A percentile compares a stretch with the other conserved stretches of the same genome.
Evolutionary conservation across 2,888 invertebrate genomes (phyloP).

Genomic region (Aphodius sticticus): DNA sequence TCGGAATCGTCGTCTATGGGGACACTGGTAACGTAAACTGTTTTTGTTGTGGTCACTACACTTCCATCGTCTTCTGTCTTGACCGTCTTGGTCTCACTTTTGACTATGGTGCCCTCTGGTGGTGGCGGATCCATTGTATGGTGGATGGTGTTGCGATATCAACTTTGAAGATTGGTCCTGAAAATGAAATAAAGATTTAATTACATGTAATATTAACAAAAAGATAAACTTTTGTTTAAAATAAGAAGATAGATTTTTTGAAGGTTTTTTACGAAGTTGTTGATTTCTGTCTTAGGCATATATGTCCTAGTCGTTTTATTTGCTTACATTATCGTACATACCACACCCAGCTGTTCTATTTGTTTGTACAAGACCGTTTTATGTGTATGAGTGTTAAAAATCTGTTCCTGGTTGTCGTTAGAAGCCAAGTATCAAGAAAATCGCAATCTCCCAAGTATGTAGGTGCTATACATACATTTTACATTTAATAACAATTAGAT

Average conservation of each 20-base stretch:
- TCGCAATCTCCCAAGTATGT: background rate
- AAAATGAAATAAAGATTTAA: slow-evolving; percentile 22
- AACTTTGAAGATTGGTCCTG: slow-evolving; percentile 28
- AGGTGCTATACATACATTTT: background rate
- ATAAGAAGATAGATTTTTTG: background rate
- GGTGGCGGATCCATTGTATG: slow-evolving; percentile 27
- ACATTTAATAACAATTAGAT: background rate
- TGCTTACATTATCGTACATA: background rate
- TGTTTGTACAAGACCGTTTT: background rate
- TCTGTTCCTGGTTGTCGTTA: background rate
- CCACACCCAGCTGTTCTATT: background rate
- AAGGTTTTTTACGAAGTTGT: background rate
- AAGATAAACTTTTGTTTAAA: too few relatives aligned
- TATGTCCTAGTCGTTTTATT: background rate
- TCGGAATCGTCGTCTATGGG: slow-evolving; percentile 14
- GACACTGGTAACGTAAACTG: slow-evolving; percentile 23
- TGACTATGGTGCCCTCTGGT: slow-evolving; percentile 26
- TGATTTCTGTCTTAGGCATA: background rate
- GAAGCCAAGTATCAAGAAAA: background rate
- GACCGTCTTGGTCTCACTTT: slow-evolving; percentile 16
- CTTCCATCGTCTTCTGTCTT: slow-evolving; percentile 28
- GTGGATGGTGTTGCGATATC: slow-evolving; percentile 8
- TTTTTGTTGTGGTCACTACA: slow-evolving; percentile 26
- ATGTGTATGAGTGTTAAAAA: background rate
- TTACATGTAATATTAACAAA: background rate